Base-by-base conservation (phyloP, 2,797 vertebrate genomes). In the Sebastes vulpes region DNA sequence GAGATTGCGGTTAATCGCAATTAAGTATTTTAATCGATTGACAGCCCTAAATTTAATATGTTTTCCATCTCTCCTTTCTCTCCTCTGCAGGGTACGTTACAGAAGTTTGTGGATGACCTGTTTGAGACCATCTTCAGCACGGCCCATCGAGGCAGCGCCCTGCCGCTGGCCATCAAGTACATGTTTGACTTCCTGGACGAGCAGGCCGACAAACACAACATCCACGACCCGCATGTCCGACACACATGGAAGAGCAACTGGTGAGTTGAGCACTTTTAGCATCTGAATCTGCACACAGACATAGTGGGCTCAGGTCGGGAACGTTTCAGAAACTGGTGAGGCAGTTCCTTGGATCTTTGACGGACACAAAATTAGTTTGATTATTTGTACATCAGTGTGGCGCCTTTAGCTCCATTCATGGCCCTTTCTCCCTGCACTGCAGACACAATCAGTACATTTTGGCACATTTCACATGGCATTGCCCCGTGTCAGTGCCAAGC, bases 221-320 rank as follows among this genome's bases (percentile, higher is more conserved):
- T 99, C 88, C 97, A 98, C 0, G 98, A 99, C 90, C 98, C 98
- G 0, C 98, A 99, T 0, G 98, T 99, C 69, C 94, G 98, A 73
- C 98, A 99, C 94, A 99, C 98, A 85, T 99, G 98, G 98, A 99
- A 99, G 90, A 99, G 98, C 95, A 99, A 99, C 93, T 99, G 98
- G 98, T 99, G 89, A 98, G 98, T 85, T 61, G 25, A 63, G 12
- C 60, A 28, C 3, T 57, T 58, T 16, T 0, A 18, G 31, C 2
- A 16, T 26, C 2, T 61, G 6, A 23, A 61, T 48, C 3, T 21
- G 10, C 42, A 64, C 38, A 21, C 11, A 73, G 23, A 64, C 28
- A 48, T 1, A 11, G 11, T 32, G 16, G 31, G 25, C 14, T 48
- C 10, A 11, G 28, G 11, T 32, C 9, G 50, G 26, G 20, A 74